Conservation (phyloP, 2,113 vertebrate genomes). For the Lagopus muta region DNA sequence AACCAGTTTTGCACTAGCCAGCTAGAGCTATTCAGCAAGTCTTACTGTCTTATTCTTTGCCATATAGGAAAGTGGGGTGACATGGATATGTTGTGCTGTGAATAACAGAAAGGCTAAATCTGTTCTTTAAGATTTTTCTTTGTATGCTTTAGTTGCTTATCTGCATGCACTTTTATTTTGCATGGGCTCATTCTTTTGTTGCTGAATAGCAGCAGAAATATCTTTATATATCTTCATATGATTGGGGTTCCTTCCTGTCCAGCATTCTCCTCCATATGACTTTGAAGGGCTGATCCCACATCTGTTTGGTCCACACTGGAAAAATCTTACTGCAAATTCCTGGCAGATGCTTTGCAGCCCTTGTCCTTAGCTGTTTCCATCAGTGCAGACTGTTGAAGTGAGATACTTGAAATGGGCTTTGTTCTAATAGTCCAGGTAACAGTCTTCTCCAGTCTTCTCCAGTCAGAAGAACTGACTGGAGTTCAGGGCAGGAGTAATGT, state of each 20-base stretch:
- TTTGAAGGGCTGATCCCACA: neutral
- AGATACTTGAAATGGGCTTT: neutral
- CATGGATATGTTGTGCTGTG: neutral
- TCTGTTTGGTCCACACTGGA: neutral
- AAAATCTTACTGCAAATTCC: neutral
- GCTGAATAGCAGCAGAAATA: neutral
- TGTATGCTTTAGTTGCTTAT: neutral
- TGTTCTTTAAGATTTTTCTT: neutral
- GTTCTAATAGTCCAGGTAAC: neutral
- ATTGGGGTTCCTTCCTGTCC: neutral
- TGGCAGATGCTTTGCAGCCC: neutral
- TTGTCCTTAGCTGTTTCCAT: neutral
- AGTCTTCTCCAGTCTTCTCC: neutral
- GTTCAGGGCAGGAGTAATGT: neutral
- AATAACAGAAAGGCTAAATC: neutral
- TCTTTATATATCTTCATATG: neutral
- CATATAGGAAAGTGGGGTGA: neutral
- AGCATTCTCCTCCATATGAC: neutral
- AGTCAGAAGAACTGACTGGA: neutral
- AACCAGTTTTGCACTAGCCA: neutral
- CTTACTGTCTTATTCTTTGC: neutral
- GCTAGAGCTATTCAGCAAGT: neutral
- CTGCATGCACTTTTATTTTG: neutral
- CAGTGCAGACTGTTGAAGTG: neutral
- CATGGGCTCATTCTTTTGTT: neutral